phyloP scores from a whole-genome alignment of 2,113 vertebrate species.

The Sinosuthora webbiana region DNA sequence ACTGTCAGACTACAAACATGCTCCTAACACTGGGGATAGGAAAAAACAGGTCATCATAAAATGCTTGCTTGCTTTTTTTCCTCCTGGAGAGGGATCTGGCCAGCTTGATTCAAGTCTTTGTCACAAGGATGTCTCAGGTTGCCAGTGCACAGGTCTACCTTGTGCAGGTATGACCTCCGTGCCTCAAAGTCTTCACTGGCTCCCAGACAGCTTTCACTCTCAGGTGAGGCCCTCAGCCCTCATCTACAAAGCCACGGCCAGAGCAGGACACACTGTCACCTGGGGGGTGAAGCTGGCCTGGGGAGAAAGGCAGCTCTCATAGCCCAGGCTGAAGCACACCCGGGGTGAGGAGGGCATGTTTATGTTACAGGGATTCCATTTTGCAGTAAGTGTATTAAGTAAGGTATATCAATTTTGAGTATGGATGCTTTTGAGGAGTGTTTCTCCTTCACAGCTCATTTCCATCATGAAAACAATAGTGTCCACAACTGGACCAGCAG shows the following conservation, averaged over 20 bases:
- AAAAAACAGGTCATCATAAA: slow-evolving; percentile 4
- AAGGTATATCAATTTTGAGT: not conserved
- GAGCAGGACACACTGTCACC: not conserved
- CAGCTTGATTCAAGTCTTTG: not conserved
- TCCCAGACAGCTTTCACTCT: not conserved
- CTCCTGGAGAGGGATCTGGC: not conserved
- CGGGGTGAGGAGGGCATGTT: not conserved
- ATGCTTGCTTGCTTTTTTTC: not conserved
- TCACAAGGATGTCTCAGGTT: not conserved
- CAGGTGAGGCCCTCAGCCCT: not conserved
- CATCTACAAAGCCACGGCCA: not conserved
- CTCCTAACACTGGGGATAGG: not conserved
- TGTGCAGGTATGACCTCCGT: not conserved
- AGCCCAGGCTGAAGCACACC: not conserved
- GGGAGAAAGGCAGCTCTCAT: not conserved
- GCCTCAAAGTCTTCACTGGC: not conserved
- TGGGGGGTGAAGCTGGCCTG: not conserved
- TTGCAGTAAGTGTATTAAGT: not conserved
- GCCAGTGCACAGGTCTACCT: not conserved
- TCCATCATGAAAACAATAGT: not conserved
- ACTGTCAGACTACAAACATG: not conserved
- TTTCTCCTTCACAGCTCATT: not conserved
- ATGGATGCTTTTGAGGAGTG: not conserved
- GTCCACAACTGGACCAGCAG: not conserved
- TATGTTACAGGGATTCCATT: not conserved